Conservation (phyloP, 2,113 vertebrate species). For the Macquaria australasica region DNA sequence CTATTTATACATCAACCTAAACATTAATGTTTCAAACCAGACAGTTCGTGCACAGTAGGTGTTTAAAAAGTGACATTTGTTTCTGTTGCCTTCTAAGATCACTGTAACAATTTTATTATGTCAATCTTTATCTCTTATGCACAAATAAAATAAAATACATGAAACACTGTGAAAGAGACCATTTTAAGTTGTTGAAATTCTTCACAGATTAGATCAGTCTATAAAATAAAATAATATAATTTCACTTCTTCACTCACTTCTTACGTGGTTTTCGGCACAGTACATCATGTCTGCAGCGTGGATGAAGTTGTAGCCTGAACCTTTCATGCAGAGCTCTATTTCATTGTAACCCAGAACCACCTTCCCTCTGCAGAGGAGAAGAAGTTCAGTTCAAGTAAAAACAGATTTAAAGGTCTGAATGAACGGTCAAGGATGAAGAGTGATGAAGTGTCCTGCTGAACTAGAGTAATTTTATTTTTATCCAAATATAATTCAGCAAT, state of each 20-base stretch:
- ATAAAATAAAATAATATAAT: too few species aligned
- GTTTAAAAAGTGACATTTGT: too few species aligned
- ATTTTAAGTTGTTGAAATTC: neutral
- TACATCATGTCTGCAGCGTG: constrained; percentile 86
- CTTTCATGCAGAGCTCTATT: constrained; percentile 78
- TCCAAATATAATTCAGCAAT: neutral
- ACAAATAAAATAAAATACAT: too few species aligned
- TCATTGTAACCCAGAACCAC: constrained; percentile 86
- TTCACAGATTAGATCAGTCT: too few species aligned
- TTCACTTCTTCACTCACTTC: constrained; percentile 72
- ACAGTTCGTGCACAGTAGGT: too few species aligned
- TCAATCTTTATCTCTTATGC: too few species aligned
- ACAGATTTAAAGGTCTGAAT: neutral
- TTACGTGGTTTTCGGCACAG: constrained; percentile 85
- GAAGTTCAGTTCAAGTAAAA: neutral
- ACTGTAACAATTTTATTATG: too few species aligned
- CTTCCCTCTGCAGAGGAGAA: constrained; percentile 71
- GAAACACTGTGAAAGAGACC: neutral
- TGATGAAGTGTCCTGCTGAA: too few species aligned
- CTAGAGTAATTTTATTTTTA: too few species aligned
- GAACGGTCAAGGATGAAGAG: neutral
- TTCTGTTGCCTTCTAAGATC: too few species aligned
- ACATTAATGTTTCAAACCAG: too few species aligned
- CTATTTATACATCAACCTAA: too few species aligned
- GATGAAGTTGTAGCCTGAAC: constrained; percentile 87